A percentile compares a stretch with the other conserved stretches of the same genome.
Conservation (phyloP, 2,797 vertebrate species). For the Paratrypauchen microcephalus region DNA sequence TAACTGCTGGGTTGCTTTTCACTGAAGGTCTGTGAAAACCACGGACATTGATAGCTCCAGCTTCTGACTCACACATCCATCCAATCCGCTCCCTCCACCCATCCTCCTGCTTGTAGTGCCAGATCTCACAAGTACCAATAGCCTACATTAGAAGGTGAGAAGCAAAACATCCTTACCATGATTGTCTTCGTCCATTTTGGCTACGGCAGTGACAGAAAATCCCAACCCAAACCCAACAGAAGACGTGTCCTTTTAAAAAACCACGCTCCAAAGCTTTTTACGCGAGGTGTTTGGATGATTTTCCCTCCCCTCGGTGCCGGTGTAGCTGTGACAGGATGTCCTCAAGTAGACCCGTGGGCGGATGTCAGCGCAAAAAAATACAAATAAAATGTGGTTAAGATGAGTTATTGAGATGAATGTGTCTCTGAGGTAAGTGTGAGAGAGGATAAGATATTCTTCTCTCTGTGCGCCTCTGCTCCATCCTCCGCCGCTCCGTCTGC, state of each 20-base stretch:
- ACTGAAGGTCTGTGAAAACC: not conserved
- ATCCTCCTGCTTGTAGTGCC: not conserved
- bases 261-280: slow-evolving; percentile 17
- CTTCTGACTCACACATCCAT: slow-evolving; percentile 22
- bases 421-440: slow-evolving; percentile 21
- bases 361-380: slow-evolving; percentile 19
- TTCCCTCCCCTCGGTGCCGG: slow-evolving; percentile 33
- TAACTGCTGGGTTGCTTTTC: slow-evolving; percentile 8
- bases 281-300: slow-evolving; percentile 12
- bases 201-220: slow-evolving; percentile 22
- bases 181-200: slow-evolving; percentile 78
- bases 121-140: slow-evolving; percentile 15
- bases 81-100: slow-evolving; percentile 36
- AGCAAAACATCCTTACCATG: slow-evolving; percentile 68
- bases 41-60: slow-evolving; percentile 23
- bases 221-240: slow-evolving; percentile 40
- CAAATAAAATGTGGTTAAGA: not conserved
- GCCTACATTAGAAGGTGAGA: slow-evolving; percentile 3
- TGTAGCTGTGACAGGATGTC: slow-evolving; percentile 26
- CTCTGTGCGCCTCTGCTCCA: slow-evolving; percentile 45
- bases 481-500: slow-evolving; percentile 53
- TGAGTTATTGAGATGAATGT: slow-evolving; percentile 7
- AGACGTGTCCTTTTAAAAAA: slow-evolving; percentile 34
- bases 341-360: slow-evolving; percentile 17
- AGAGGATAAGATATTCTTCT: slow-evolving; percentile 5